phyloP scores from a whole-genome alignment of 37 sponge, comb jelly and placozoan genomes.

The Spongia lamella region DNA sequence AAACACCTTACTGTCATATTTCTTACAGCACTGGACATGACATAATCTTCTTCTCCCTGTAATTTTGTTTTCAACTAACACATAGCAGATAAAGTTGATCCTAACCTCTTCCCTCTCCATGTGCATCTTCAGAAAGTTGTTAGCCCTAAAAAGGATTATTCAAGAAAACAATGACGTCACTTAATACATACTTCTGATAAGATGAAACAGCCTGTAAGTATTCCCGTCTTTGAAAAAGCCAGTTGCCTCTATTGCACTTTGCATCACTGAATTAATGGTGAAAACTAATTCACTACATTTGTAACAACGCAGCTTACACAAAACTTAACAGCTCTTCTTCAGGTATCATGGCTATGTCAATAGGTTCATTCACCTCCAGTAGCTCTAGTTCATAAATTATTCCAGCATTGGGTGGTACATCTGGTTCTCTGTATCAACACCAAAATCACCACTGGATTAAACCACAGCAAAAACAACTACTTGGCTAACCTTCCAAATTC shows the following conservation, averaged over 20 bases:
- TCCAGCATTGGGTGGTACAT: slow-evolving; percentile 59
- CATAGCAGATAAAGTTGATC: not conserved
- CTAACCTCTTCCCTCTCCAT: slow-evolving; percentile 6
- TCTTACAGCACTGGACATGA: slow-evolving; percentile 3
- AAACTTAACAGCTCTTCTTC: slow-evolving; percentile 47
- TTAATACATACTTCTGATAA: slow-evolving; percentile 44
- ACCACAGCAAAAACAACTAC: not conserved
- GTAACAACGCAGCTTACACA: slow-evolving; percentile 52
- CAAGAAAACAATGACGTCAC: not conserved
- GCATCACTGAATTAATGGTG: not conserved
- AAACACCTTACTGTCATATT: slow-evolving; percentile 53
- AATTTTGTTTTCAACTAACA: not conserved
- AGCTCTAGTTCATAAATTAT: slow-evolving; percentile 66
- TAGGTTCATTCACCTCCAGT: slow-evolving; percentile 44
- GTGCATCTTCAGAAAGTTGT: slow-evolving; percentile 36
- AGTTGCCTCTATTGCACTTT: slow-evolving; percentile 63
- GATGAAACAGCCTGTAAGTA: slow-evolving; percentile 49
- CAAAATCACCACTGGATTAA: not conserved
- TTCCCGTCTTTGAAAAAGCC: slow-evolving; percentile 58
- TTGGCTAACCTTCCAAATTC: slow-evolving; percentile 49
- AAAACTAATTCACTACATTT: not conserved
- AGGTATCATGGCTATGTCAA: slow-evolving; percentile 33
- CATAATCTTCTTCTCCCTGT: not conserved
- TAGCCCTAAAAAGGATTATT: slow-evolving; percentile 25
- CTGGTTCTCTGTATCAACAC: slow-evolving; percentile 35